A percentile compares a stretch with the other conserved stretches of the same genome.
phyloP scores from a whole-genome alignment of 2,113 vertebrate species.

The Calypte anna region DNA sequence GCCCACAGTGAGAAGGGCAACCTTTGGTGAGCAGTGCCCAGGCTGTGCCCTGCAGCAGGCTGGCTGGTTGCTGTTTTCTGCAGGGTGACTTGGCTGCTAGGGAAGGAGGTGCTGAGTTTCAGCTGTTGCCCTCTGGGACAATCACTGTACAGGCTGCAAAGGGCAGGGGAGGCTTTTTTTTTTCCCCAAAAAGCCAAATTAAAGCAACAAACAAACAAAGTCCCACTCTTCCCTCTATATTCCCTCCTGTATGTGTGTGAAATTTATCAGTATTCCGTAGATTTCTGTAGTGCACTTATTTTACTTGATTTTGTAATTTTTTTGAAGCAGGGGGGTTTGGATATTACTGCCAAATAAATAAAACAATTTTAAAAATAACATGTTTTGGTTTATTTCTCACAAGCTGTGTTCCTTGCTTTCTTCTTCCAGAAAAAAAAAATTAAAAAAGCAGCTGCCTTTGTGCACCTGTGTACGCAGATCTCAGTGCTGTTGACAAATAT shows the following conservation, averaged over 20 bases:
- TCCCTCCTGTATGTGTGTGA: constrained; percentile 70
- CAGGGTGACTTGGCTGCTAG: background rate
- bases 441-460: background rate
- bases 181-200: constrained; percentile 40
- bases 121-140: background rate
- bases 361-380: constrained; percentile 30
- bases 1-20: background rate
- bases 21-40: accelerated
- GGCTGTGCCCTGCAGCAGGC: background rate
- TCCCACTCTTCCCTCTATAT: constrained; percentile 37
- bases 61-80: background rate
- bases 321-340: constrained; percentile 62
- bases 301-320: constrained; percentile 78
- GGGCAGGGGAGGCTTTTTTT: background rate
- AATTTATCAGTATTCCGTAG: constrained; percentile 77
- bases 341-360: constrained; percentile 82
- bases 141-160: constrained; percentile 14
- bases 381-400: background rate
- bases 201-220: constrained; percentile 39
- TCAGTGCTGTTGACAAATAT: background rate
- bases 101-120: background rate
- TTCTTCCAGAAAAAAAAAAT: background rate
- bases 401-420: background rate
- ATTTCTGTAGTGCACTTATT: constrained; percentile 79
- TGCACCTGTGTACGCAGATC: background rate